Base-by-base conservation (phyloP, 2,888 invertebrate genomes). In the Lucinisca nassula region DNA sequence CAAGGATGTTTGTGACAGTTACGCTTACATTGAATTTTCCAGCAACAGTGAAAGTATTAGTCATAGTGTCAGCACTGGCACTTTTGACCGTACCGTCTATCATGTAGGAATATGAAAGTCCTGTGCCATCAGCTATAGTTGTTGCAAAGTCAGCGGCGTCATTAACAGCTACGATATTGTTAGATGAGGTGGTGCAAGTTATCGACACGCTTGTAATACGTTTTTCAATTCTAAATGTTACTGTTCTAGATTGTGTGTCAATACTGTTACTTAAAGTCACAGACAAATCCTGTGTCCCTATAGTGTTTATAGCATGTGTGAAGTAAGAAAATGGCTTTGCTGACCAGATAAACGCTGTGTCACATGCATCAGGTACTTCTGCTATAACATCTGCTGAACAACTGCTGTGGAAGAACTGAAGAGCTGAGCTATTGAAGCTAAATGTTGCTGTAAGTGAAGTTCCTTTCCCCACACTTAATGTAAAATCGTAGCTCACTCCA, bases 381-480 rank as follows among this genome's bases (percentile, higher is more conserved):
- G 88, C 12, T 35, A 76, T 8, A 0, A 89, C 87, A 67, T 32
- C 51, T 27, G 87, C 14, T 51, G 91, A 85, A 81, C 92, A 93
- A 6, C 84, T 51, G 51, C 32, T 84, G 0, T 37, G 70, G n/a
- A 85, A 92, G 27, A 24, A 67, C 10, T 76, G 79, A 3, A 61
- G 51, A 14, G 61, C 40, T 4, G 82, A 74, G 0, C 79, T 49
- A 74, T 87, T 84, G 17, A 92, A 70, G 4, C 80, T 72, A 92
- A 92, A 94, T 1, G 37, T 45, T 3, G 88, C 79, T 32, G 51
- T 70, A 14, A 90, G 80, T 51, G 91, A 61, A 21, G 91, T 92
- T 0, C 93, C 94, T 24, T 78, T 79, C n/a, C 79, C 76, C 24
- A 91, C 88, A 27, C 84, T 79, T 21, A 92, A 80, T 6, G 92